Base-by-base conservation (phyloP, 2,797 vertebrate genomes). In the Onychomys leucogaster region DNA sequence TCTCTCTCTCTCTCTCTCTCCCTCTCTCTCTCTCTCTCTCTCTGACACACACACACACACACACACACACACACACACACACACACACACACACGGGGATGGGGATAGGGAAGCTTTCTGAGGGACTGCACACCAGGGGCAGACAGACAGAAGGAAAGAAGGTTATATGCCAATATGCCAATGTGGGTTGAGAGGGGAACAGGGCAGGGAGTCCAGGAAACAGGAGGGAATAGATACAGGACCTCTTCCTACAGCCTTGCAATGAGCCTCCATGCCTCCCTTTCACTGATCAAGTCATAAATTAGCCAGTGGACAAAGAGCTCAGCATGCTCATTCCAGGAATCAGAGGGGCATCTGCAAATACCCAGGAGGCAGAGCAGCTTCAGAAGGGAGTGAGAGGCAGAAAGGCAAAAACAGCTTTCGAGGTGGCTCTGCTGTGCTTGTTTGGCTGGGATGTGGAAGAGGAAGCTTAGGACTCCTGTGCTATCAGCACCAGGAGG, bases 401-500 rank as follows among this genome's bases (percentile, higher is more conserved):
- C 14, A 21, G 1, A 37, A 1, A 32, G 49, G 59, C 6, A 5
- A 37, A 59, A 75, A 4, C 29, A 12, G n/a, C n/a, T 41, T 55
- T 57, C 52, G 59, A 59, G 65, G 46, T 1, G 2, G 67, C 49
- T 27, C 63, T 43, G 21, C 12, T 82, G 19, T 46, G 71, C 57
- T 23, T 69, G 49, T 17, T 7, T 2, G 25, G 12, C 34, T 61
- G 25, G 13, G 3, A 4, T 41, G 14, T 8, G 13, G n/a, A 37
- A 65, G 32, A 10, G 16, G 17, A n/a, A n/a, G 71, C n/a, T 0
- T 3, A 0, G 41, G 6, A 5, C 27, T 10, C 3, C 41, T 75
- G 7, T 43, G 59, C 67, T 34, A 2, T 9, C 2, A 23, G 23
- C 27, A 5, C 9, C 8, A 46, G 27, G 49, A 69, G 61, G 27